Percentiles rank a stretch among this genome's conserved stretches.
Evolutionary conservation across 2,888 invertebrate genomes (phyloP).

Genomic region (Cordilura impudica): DNA sequence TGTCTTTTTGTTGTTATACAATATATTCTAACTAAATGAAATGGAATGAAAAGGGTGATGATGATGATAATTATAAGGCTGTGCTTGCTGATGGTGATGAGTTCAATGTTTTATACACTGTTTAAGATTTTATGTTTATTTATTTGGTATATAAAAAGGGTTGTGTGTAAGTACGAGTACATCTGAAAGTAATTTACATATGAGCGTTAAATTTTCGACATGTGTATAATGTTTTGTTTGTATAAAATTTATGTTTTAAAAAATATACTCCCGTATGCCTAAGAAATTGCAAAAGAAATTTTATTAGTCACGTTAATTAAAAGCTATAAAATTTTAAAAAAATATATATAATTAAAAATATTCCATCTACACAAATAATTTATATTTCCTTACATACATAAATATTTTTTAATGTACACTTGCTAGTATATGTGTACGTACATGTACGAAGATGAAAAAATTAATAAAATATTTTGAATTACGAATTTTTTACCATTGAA

Average conservation of each 20-base stretch:
- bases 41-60: slow-evolving; percentile 50
- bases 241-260: slow-evolving; percentile 24
- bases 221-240: slow-evolving; percentile 50
- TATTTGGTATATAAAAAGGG: slow-evolving; percentile 44
- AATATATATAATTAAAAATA: slow-evolving; percentile 41
- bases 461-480: no score
- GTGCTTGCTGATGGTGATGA: slow-evolving; percentile 26
- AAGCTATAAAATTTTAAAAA: slow-evolving; percentile 56
- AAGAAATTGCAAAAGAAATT: slow-evolving; percentile 29
- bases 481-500: no score
- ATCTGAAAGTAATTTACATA: slow-evolving; percentile 38
- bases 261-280: neutral
- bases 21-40: slow-evolving; percentile 28
- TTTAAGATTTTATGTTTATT: slow-evolving; percentile 32
- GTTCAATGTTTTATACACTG: slow-evolving; percentile 46
- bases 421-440: no score
- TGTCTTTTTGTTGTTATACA: slow-evolving; percentile 10
- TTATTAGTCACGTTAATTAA: slow-evolving; percentile 63
- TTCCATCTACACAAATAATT: slow-evolving; percentile 22
- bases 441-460: no score
- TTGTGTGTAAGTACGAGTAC: neutral
- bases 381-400: no score
- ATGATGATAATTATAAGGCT: slow-evolving; percentile 34
- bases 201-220: slow-evolving; percentile 35
- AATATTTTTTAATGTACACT: no score